These are phyloP conservation scores for Haliclona indistincta DNA, from an alignment of 37 sponge, comb jelly and placozoan genomes.

Conservation along the genomic window DNA sequence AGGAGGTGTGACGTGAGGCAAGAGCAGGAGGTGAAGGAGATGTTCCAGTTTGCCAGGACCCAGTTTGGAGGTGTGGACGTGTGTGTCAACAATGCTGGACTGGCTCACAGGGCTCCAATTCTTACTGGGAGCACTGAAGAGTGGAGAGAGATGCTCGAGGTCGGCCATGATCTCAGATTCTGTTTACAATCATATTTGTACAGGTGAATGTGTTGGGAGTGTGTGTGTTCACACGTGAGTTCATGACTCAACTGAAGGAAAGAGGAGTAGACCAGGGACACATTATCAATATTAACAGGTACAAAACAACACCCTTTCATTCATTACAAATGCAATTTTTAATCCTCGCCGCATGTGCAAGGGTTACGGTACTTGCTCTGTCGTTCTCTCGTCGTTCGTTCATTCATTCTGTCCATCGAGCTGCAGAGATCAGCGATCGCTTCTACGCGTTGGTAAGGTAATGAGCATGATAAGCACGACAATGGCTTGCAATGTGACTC, in stretches of 20 bases:
- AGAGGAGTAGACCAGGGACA: constrained; percentile 74
- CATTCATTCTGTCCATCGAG: constrained; percentile 73
- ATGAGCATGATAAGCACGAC: too few relatives aligned
- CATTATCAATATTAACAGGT: constrained; percentile 78
- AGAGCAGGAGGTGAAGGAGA: constrained; percentile 66
- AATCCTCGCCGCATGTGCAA: too few relatives aligned
- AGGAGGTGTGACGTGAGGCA: constrained; percentile 77
- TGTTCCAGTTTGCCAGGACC: constrained; percentile 41
- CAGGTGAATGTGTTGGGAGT: constrained; percentile 80
- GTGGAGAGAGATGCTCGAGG: constrained; percentile 84
- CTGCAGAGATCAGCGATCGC: too few relatives aligned
- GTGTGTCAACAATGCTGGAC: constrained; percentile 85
- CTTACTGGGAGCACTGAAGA: constrained; percentile 56
- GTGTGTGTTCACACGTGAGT: constrained; percentile 70
- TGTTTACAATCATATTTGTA: too few relatives aligned
- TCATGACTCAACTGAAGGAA: constrained; percentile 62
- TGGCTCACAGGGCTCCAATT: constrained; percentile 57
- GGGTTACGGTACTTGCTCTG: too few relatives aligned
- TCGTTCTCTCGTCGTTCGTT: too few relatives aligned
- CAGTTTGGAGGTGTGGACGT: constrained; percentile 75
- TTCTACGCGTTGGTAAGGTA: too few relatives aligned
- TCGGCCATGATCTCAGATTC: too few relatives aligned
- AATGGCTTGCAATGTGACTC: too few relatives aligned
- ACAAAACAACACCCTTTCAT: not conserved
- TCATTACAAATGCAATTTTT: not conserved